phyloP scores from a whole-genome alignment of 2,113 vertebrate genomes.

The Microcebus jonahi region DNA sequence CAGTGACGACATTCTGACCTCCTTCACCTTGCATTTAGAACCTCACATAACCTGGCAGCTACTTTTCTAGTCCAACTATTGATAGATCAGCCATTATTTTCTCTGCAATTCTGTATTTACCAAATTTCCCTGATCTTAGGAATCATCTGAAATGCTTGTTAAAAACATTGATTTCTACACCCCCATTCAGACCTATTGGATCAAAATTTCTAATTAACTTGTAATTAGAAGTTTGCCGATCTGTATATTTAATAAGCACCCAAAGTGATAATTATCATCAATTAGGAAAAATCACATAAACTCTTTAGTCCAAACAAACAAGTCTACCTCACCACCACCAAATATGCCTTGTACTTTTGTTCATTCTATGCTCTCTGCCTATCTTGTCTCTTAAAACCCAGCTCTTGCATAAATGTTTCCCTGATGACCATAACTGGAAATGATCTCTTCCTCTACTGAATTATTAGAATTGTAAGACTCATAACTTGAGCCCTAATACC shows the following conservation, averaged over 20 bases:
- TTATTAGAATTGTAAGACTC: neutral
- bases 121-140: conserved; percentile 20
- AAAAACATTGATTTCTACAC: neutral
- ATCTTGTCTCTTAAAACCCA: neutral
- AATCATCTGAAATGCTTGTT: conserved; percentile 15
- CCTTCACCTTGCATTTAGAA: neutral
- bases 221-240: neutral
- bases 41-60: neutral
- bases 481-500: neutral
- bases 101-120: neutral
- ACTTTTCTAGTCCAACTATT: neutral
- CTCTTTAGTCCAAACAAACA: neutral
- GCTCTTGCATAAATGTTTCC: neutral
- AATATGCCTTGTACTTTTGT: neutral
- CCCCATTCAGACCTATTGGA: neutral
- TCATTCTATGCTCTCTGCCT: neutral
- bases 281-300: neutral
- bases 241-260: neutral
- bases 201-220: conserved; percentile 32
- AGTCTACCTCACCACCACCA: neutral
- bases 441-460: neutral
- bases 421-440: neutral
- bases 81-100: neutral
- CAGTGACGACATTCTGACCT: neutral
- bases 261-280: neutral